Evolutionary conservation across 2,113 vertebrate species (phyloP), one percentile per base, ranked within the genome.

Genomic region (Microtus ochrogaster): DNA sequence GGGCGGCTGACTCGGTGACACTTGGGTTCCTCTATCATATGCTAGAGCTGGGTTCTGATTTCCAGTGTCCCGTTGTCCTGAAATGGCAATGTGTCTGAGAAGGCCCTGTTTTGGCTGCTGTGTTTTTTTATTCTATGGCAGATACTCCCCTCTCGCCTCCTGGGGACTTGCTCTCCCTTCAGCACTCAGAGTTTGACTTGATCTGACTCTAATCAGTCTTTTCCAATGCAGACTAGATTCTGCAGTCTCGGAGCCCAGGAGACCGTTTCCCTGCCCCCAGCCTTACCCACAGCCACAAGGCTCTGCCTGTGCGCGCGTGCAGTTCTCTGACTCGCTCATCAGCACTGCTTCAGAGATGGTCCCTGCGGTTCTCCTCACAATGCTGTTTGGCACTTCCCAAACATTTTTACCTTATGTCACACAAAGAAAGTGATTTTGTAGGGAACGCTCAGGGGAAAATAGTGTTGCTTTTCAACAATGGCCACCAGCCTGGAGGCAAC

Each of bases 231-330:
- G 36, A 33, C 36, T 14, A 26, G 28, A 28, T 33, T 66, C 89
- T 68, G 33, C 58, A 61, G 5, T 47, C 49, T 39, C 3, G 0
- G 3, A 33, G 47, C 68, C 47, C 49, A 17, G 13, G 66, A 86
- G 84, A 66, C 73, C 14, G 66, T 21, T 5, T 65, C 28, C 11
- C 44, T 16, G 44, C 12, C 4, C 47, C 47, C n/a, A 0, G 16
- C 33, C 1, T 22, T 33, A 0, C 22, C 16, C 16, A 2, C 0
- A n/a, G 72, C 19, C 5, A 1, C 36, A 33, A 6, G 39, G 7
- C 5, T n/a, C n/a, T 28, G 7, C 2, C 0, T 6, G 12, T 30
- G 9, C 36, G 9, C 41, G 12, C 36, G 9, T 41, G 9, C 41
- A 3, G 5, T 79, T 73, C 13, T 49, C 73, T 41, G 52, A 44